Evolutionary conservation across 2,888 invertebrate genomes (phyloP).

Genomic region (Ariolimax columbianus): DNA sequence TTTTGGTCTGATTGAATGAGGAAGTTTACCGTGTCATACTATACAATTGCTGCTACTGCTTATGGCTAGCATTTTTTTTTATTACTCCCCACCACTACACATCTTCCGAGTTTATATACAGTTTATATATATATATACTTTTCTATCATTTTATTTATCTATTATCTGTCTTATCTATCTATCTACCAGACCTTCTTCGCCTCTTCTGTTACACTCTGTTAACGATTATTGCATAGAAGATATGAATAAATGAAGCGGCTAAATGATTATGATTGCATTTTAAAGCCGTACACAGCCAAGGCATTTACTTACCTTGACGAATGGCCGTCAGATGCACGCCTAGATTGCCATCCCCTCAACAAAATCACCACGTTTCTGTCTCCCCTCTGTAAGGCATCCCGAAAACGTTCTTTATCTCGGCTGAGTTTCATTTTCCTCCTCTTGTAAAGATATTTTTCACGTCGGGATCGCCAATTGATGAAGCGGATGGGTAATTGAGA

Average conservation of each 20-base stretch:
- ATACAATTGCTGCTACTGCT: too few relatives aligned
- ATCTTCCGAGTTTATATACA: too few relatives aligned
- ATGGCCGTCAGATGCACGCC: not conserved
- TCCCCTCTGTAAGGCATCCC: not conserved
- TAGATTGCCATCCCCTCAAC: too few relatives aligned
- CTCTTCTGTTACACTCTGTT: too few relatives aligned
- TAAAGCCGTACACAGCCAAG: not conserved
- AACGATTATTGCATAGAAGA: not conserved
- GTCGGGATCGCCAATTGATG: not conserved
- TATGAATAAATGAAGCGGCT: not conserved
- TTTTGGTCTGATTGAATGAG: too few relatives aligned
- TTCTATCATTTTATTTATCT: too few relatives aligned
- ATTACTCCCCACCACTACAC: too few relatives aligned
- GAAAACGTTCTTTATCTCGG: not conserved
- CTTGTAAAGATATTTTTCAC: not conserved
- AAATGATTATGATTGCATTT: constrained; percentile 2
- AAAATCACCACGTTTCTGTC: not conserved
- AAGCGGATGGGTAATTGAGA: not conserved
- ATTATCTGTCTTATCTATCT: too few relatives aligned
- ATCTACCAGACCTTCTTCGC: too few relatives aligned
- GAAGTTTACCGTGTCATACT: too few relatives aligned
- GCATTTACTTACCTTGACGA: not conserved
- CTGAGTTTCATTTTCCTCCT: not conserved
- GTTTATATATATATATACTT: too few relatives aligned
- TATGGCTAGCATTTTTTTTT: too few relatives aligned